Evolutionary conservation across 2,888 invertebrate genomes (phyloP).

Genomic region (Lissonota sp.): DNA sequence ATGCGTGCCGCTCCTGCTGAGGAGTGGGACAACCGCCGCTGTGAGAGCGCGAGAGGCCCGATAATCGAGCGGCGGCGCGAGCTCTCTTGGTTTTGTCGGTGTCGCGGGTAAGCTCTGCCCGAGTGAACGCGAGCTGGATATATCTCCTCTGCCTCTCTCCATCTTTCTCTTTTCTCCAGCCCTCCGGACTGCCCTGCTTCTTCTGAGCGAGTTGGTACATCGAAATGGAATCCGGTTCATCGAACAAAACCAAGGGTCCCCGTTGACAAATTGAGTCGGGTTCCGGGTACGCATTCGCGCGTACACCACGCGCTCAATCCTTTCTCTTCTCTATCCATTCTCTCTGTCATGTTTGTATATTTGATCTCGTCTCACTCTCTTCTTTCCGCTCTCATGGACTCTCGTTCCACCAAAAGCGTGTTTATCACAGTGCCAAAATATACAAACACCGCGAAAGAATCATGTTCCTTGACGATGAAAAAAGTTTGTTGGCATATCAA

Average conservation of each 20-base stretch:
- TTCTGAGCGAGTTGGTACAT: conserved; percentile 71
- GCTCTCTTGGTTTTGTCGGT: conserved; percentile 54
- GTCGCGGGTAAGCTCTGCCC: conserved; percentile 49
- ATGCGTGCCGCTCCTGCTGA: conserved; percentile 58
- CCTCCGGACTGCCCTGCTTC: conserved; percentile 66
- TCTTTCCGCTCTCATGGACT: conserved; percentile 6
- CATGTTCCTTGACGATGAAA: neutral
- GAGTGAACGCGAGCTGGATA: neutral
- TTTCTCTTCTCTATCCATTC: conserved; percentile 20
- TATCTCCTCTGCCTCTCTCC: conserved; percentile 7
- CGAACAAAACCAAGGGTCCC: conserved; percentile 78
- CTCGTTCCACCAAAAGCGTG: conserved; percentile 20
- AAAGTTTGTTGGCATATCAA: conserved; percentile 5
- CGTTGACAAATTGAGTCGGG: conserved; percentile 81
- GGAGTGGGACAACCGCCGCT: conserved; percentile 53
- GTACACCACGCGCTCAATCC: conserved; percentile 52
- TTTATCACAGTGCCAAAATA: conserved; percentile 6
- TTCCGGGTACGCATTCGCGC: conserved; percentile 72
- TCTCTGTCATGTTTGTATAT: neutral
- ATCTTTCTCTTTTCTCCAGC: conserved; percentile 46
- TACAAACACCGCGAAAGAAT: neutral
- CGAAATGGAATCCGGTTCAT: conserved; percentile 80
- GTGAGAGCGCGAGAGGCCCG: conserved; percentile 45
- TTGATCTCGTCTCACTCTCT: conserved; percentile 6
- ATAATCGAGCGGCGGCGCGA: conserved; percentile 50